A percentile compares a stretch with the other conserved stretches of the same genome.
Evolutionary conservation across 2,113 vertebrate species (phyloP).

Genomic region (Mionectes macconnelli): DNA sequence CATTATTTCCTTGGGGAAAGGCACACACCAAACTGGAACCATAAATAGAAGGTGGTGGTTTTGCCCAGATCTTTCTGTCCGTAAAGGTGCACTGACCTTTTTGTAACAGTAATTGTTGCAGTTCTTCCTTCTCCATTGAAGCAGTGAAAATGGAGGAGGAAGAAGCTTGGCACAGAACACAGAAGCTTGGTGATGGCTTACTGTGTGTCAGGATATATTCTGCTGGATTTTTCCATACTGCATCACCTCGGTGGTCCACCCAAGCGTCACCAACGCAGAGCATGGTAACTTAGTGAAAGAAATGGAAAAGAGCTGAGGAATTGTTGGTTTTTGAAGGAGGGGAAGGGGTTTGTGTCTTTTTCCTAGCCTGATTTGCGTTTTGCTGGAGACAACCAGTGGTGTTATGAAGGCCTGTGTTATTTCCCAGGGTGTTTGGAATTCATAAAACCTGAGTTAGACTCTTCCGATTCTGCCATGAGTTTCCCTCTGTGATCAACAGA

Average conservation of each 20-base stretch:
- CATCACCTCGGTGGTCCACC: neutral
- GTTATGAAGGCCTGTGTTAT: neutral
- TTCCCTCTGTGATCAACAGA: neutral
- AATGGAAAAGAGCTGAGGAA: neutral
- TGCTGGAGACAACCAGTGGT: neutral
- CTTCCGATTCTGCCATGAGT: rapidly evolving
- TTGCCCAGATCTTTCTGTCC: neutral
- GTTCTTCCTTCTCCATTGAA: neutral
- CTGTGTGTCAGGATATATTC: neutral
- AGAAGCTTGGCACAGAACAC: neutral
- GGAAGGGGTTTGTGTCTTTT: neutral
- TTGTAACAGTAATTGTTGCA: neutral
- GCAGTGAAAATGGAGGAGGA: neutral
- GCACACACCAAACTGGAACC: neutral
- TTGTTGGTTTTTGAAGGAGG: neutral
- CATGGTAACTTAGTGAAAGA: neutral
- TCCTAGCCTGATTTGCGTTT: neutral
- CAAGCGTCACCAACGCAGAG: neutral
- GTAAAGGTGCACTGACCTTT: rapidly evolving
- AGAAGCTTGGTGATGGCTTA: neutral
- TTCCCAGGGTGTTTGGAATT: neutral
- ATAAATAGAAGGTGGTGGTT: neutral
- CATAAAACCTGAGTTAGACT: neutral
- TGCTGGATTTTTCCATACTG: neutral
- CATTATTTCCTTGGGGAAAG: neutral